Evolutionary conservation across 2,797 vertebrate species (phyloP).

Genomic region (Echiichthys vipera): DNA sequence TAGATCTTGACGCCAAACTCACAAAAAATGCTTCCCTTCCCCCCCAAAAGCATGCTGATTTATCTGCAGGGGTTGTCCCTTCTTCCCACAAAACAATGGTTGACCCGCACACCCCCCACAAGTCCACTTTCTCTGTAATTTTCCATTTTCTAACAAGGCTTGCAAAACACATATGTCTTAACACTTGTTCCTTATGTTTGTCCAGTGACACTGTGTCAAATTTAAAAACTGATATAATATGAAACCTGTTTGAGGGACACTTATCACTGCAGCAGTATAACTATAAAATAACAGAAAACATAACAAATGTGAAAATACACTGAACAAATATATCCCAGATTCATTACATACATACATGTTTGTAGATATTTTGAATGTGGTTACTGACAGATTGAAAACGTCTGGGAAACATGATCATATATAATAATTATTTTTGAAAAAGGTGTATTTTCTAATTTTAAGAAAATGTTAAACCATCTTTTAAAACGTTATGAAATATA

Average conservation of each 20-base stretch:
- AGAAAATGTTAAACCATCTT: background rate
- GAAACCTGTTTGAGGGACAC: background rate
- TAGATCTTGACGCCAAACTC: conserved; percentile 17
- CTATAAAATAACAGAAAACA: background rate
- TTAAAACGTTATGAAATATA: background rate
- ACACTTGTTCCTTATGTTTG: background rate
- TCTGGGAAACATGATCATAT: background rate
- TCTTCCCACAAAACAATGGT: conserved; percentile 45
- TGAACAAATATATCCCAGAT: background rate
- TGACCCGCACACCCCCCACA: conserved; percentile 10
- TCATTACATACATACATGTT: background rate
- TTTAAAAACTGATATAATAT: background rate
- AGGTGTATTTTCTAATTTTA: background rate
- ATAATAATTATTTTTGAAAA: background rate
- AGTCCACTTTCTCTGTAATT: conserved; percentile 12
- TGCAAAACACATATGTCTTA: background rate
- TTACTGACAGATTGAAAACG: background rate
- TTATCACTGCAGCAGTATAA: background rate
- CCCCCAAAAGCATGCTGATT: conserved; percentile 27
- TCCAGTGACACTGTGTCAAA: background rate
- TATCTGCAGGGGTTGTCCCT: conserved; percentile 39
- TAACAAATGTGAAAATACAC: background rate
- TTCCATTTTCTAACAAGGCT: background rate
- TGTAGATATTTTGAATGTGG: background rate
- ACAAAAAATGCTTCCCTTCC: conserved; percentile 35